Evolutionary conservation across 1,140 invertebrate genomes (phyloP).

Genomic region (Neotoxoptera formosana): DNA sequence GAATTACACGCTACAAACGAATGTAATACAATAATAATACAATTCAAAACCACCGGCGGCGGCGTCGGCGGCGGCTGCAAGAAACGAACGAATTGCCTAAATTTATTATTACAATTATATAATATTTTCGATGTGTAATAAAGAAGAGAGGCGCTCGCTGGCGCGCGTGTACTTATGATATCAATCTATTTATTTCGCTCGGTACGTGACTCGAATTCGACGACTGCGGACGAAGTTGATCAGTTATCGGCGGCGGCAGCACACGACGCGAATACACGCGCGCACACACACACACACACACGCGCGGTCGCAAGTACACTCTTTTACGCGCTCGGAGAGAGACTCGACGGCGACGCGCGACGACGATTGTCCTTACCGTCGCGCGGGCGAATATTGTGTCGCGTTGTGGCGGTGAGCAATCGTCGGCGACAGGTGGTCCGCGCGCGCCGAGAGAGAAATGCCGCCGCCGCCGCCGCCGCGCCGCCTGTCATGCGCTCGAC

Average conservation of each 20-base stretch:
- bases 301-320: background rate
- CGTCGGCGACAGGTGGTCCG: constrained; percentile 46
- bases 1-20: too few species aligned
- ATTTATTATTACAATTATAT: too few species aligned
- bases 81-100: background rate
- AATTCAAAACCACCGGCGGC: background rate
- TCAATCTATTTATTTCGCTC: constrained; percentile 9
- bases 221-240: background rate
- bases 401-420: background rate
- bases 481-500: constrained; percentile 23
- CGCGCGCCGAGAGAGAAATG: constrained; percentile 24
- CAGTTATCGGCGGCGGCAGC: background rate
- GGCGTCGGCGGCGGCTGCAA: too few species aligned
- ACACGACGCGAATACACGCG: background rate
- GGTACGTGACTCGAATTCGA: constrained; percentile 5
- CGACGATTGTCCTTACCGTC: background rate
- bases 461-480: background rate
- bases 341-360: background rate
- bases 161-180: background rate
- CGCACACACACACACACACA: too few species aligned
- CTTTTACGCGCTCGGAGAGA: background rate
- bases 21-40: too few species aligned
- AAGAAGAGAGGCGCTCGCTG: background rate
- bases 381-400: background rate
- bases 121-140: background rate